phyloP scores from a whole-genome alignment of 2,888 invertebrate genomes.

The Synanthedon tipuliformis region DNA sequence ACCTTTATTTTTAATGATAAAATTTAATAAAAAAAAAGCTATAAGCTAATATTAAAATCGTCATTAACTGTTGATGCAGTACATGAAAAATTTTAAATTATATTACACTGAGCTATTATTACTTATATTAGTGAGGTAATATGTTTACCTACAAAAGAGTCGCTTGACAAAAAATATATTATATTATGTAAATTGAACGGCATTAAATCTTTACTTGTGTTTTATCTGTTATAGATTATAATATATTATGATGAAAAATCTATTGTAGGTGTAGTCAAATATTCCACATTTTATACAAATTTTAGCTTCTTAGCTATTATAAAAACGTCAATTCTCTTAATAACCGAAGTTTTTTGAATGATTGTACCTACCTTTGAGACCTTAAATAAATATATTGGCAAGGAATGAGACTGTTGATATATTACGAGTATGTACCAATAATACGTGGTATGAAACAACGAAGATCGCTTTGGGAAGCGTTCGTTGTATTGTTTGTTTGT shows the following conservation, averaged over 20 bases:
- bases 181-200: neutral
- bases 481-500: constrained; percentile 37
- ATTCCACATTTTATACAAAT: constrained; percentile 50
- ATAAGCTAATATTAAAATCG: too few species aligned
- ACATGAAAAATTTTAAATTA: too few species aligned
- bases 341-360: constrained; percentile 49
- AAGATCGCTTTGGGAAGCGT: constrained; percentile 40
- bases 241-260: neutral
- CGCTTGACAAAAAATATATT: neutral
- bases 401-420: constrained; percentile 45
- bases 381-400: constrained; percentile 32
- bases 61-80: too few species aligned
- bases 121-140: too few species aligned
- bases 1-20: too few species aligned
- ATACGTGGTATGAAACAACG: constrained; percentile 22
- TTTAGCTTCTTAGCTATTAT: constrained; percentile 49
- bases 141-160: neutral
- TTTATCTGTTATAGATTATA: too few species aligned
- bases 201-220: constrained; percentile 3
- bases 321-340: constrained; percentile 58
- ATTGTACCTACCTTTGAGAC: constrained; percentile 15
- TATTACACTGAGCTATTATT: too few species aligned
- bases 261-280: constrained; percentile 13
- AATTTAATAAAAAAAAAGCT: too few species aligned
- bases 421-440: constrained; percentile 14